These are phyloP conservation scores for Drosophila yakuba DNA, from an alignment of 1,140 invertebrate genomes.

Conservation along the genomic window DNA sequence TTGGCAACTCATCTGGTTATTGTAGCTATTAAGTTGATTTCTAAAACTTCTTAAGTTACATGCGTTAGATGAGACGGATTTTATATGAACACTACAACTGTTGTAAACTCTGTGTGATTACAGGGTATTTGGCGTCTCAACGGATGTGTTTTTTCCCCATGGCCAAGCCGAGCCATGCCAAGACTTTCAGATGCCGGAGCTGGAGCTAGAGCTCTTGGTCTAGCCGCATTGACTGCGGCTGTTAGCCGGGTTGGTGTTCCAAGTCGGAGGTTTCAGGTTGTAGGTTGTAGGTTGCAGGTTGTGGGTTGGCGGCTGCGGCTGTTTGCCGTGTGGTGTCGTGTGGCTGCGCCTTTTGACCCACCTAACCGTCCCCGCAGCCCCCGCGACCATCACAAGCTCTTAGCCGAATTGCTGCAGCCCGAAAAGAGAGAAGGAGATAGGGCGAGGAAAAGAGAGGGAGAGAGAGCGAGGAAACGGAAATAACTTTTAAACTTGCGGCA, in stretches of 20 bases:
- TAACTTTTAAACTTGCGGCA: constrained; percentile 67
- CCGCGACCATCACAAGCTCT: constrained; percentile 49
- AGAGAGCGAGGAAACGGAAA: constrained; percentile 15
- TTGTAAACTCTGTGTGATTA: no score
- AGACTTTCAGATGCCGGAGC: constrained; percentile 25
- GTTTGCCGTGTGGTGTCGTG: constrained; percentile 48
- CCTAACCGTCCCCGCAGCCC: constrained; percentile 39
- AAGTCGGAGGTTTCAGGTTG: constrained; percentile 5
- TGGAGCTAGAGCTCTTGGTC: constrained; percentile 33
- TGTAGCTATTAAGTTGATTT: no score
- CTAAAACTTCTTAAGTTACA: neutral
- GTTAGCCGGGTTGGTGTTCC: constrained; percentile 1
- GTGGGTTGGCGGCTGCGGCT: constrained; percentile 51
- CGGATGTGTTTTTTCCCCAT: neutral
- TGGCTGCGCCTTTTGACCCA: constrained; percentile 76
- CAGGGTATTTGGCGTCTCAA: constrained; percentile 7
- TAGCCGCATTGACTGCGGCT: constrained; percentile 44
- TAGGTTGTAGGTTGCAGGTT: constrained; percentile 9
- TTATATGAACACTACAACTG: no score
- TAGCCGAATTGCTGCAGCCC: constrained; percentile 77
- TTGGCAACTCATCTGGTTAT: no score
- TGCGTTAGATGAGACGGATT: no score
- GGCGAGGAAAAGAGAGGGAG: neutral
- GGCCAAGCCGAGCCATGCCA: constrained; percentile 11
- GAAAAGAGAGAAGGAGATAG: neutral